Percentiles rank a stretch among this genome's conserved stretches.
These are phyloP conservation scores for Piprites chloris DNA, from an alignment of 2,113 vertebrate species.

Conservation along the genomic window DNA sequence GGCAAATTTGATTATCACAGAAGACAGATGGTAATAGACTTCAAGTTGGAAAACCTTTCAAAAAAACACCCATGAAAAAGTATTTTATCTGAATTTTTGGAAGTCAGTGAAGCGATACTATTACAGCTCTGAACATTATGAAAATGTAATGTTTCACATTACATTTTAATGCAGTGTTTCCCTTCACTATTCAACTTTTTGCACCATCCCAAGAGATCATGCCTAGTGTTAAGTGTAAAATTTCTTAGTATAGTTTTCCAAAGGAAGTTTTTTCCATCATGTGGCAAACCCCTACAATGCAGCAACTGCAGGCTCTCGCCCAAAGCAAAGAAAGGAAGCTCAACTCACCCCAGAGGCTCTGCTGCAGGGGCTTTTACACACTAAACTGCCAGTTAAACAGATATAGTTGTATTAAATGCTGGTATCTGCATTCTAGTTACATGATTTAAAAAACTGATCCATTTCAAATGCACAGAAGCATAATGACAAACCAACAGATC, in stretches of 20 bases:
- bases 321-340: neutral
- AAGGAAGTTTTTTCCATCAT: neutral
- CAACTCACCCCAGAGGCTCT: neutral
- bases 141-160: neutral
- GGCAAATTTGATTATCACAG: neutral
- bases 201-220: neutral
- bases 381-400: neutral
- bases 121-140: neutral
- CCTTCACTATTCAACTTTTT: neutral
- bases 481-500: neutral
- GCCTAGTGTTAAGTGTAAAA: neutral
- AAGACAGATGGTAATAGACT: neutral
- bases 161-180: neutral
- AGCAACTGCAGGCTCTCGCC: neutral
- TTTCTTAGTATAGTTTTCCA: neutral
- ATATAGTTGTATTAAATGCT: neutral
- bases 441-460: neutral
- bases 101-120: neutral
- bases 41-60: neutral
- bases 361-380: neutral
- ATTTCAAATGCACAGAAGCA: neutral
- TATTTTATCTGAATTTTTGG: neutral
- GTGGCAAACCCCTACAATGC: neutral
- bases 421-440: neutral
- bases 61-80: neutral